Percentiles rank a stretch among this genome's conserved stretches.
phyloP scores from a whole-genome alignment of 2,113 vertebrate species.

The Albula goreensis region DNA sequence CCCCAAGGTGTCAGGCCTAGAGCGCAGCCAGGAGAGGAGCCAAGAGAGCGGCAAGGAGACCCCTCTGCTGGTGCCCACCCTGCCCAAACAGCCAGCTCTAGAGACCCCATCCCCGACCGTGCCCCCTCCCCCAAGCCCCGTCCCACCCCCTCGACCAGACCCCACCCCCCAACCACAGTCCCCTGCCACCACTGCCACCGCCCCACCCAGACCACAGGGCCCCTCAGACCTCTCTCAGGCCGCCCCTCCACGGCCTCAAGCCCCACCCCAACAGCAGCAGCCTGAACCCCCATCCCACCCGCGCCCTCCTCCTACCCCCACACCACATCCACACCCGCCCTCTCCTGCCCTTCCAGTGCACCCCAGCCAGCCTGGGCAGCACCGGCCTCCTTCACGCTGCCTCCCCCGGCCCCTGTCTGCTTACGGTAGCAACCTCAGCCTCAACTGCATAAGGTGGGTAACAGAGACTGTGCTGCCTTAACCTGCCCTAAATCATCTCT shows the following conservation, averaged over 20 bases:
- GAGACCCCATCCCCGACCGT: constrained; percentile 52
- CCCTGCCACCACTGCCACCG: constrained; percentile 64
- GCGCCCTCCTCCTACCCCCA: constrained; percentile 53
- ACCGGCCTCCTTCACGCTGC: constrained; percentile 75
- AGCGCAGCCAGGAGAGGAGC: constrained; percentile 95
- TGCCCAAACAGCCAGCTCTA: constrained; percentile 70
- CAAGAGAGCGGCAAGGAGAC: constrained; percentile 83
- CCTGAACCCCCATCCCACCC: constrained; percentile 54
- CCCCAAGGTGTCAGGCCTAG: constrained; percentile 94
- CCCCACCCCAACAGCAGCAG: constrained; percentile 47
- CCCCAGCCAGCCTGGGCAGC: constrained; percentile 64
- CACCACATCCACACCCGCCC: constrained; percentile 66
- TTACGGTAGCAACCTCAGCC: constrained; percentile 85
- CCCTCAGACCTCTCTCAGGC: constrained; percentile 59
- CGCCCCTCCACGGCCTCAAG: constrained; percentile 61
- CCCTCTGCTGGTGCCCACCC: constrained; percentile 66
- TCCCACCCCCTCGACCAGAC: constrained; percentile 54
- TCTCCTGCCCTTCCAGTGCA: constrained; percentile 74
- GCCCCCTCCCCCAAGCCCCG: constrained; percentile 58
- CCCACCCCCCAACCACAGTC: constrained; percentile 56
- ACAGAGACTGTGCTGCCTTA: not conserved
- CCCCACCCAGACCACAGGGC: constrained; percentile 66
- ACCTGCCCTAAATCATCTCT: not conserved
- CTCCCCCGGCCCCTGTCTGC: constrained; percentile 76
- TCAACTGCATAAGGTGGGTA: constrained; percentile 90